Conservation (phyloP, 2,113 vertebrate species). For the Epinephelus cyanopodus region DNA sequence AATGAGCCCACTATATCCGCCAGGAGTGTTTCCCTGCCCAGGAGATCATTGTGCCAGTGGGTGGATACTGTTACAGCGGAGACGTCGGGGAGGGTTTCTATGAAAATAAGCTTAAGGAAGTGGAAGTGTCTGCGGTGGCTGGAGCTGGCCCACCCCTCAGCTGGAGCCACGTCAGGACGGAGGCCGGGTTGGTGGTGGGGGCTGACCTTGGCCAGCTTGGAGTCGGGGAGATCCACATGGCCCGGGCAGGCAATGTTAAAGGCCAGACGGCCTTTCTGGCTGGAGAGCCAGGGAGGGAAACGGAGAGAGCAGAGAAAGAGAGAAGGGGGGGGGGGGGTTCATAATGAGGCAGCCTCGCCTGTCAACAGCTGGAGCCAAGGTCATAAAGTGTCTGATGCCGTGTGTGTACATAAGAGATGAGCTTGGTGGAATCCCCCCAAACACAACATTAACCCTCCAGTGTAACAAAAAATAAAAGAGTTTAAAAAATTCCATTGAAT, state of each 20-base stretch:
- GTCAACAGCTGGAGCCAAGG: slow-evolving; percentile 68
- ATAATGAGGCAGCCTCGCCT: slow-evolving; percentile 45
- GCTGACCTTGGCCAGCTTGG: slow-evolving; percentile 58
- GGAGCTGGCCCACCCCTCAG: slow-evolving; percentile 70
- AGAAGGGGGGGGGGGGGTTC: background rate
- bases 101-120: slow-evolving; percentile 78
- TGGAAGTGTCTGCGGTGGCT: slow-evolving; percentile 76
- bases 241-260: slow-evolving; percentile 27
- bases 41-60: slow-evolving; percentile 81
- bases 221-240: slow-evolving; percentile 47
- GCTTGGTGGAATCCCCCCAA: slow-evolving; percentile 41
- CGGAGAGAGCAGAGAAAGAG: background rate
- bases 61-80: slow-evolving; percentile 77
- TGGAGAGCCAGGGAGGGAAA: slow-evolving; percentile 29
- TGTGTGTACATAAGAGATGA: slow-evolving; percentile 36
- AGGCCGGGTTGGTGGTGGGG: slow-evolving; percentile 14
- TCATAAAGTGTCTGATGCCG: slow-evolving; percentile 54
- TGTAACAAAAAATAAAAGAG: slow-evolving; percentile 14
- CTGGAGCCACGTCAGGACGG: slow-evolving; percentile 59
- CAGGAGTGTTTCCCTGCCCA: slow-evolving; percentile 78
- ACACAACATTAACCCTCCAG: slow-evolving; percentile 10
- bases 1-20: slow-evolving; percentile 75
- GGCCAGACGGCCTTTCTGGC: slow-evolving; percentile 38
- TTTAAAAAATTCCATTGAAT: background rate
- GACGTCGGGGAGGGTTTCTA: slow-evolving; percentile 73